A percentile compares a stretch with the other conserved stretches of the same genome.
Conservation (phyloP, 2,888 invertebrate species). For the Rhamphomyia laevipes region DNA sequence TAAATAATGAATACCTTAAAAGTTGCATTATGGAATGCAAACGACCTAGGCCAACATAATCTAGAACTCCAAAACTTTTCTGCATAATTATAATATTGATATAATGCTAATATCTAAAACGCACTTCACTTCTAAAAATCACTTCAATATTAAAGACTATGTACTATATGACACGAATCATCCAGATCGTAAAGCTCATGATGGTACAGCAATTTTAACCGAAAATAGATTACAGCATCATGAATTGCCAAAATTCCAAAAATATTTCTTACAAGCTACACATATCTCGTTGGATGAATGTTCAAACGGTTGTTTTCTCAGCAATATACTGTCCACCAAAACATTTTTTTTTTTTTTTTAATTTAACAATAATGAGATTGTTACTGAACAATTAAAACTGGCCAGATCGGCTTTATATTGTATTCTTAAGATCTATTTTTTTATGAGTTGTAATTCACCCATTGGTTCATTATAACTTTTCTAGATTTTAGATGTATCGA, state of each 20-base stretch:
- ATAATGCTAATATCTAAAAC: not conserved
- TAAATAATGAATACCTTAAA: not conserved
- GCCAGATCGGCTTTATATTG: too few species aligned
- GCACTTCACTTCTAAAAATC: not conserved
- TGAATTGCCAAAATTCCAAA: not conserved
- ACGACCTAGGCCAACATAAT: not conserved
- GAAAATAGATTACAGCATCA: not conserved
- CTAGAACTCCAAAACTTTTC: not conserved
- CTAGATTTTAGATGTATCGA: too few species aligned
- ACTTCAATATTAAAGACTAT: not conserved
- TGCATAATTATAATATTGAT: not conserved
- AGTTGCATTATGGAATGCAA: not conserved
- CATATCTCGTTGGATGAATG: too few species aligned
- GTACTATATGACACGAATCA: not conserved
- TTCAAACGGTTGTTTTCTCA: too few species aligned
- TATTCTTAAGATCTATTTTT: too few species aligned
- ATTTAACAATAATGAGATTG: too few species aligned
- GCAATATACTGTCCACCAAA: too few species aligned
- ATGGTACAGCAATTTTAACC: not conserved
- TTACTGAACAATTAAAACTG: too few species aligned
- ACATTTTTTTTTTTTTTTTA: too few species aligned
- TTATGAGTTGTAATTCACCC: too few species aligned
- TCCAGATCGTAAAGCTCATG: not conserved
- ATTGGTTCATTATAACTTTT: too few species aligned
- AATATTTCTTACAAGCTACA: not conserved